phyloP scores from a whole-genome alignment of 2,113 vertebrate genomes.

The Gorsachius goisagi region DNA sequence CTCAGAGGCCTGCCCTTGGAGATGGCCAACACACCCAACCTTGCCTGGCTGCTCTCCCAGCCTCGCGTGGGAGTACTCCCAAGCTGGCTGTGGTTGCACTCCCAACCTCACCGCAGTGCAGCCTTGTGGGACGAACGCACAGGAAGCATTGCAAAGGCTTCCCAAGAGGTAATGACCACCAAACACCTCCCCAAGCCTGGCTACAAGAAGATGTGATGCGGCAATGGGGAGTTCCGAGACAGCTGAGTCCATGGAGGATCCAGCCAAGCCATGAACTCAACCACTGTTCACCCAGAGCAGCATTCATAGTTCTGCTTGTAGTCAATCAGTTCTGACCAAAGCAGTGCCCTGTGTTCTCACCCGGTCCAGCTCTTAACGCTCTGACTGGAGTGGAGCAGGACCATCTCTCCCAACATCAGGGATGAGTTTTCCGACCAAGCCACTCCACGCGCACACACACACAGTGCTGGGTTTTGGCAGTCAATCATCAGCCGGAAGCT shows the following conservation, averaged over 20 bases:
- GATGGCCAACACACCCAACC: background rate
- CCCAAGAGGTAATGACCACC: background rate
- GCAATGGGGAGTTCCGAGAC: background rate
- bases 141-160: background rate
- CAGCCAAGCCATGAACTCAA: background rate
- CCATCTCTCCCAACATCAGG: background rate
- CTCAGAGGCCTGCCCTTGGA: background rate
- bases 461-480: background rate
- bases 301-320: background rate
- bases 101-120: fast-evolving
- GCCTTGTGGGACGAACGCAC: background rate
- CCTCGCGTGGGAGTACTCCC: background rate
- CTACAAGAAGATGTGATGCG: background rate
- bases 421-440: background rate
- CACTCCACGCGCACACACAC: background rate
- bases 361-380: background rate
- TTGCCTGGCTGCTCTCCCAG: background rate
- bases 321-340: background rate
- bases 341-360: background rate
- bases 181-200: no score
- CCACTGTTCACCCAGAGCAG: background rate
- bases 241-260: background rate
- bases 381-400: background rate
- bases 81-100: no score
- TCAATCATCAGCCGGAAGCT: background rate